Evolutionary conservation across 92 coral and sea anemone genomes (phyloP).

Genomic region (Desmophyllum pertusum): DNA sequence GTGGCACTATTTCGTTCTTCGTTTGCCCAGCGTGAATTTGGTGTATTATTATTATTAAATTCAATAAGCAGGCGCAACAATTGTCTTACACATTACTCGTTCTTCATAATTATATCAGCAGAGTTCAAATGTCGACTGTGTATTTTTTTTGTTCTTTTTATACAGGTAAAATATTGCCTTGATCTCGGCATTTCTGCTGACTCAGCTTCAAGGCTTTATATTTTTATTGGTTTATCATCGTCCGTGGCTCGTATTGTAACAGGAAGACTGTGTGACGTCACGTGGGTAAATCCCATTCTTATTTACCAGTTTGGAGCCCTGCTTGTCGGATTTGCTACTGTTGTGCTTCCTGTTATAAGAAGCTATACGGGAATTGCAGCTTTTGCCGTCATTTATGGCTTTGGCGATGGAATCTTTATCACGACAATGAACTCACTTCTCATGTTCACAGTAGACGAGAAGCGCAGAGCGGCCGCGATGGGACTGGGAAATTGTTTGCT

Average conservation of each 20-base stretch:
- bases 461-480: constrained; percentile 49
- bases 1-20: too few relatives aligned
- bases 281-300: constrained; percentile 26
- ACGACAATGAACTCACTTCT: constrained; percentile 47
- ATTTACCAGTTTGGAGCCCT: constrained; percentile 38
- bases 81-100: too few relatives aligned
- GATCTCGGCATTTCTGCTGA: constrained; percentile 62
- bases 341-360: constrained; percentile 2
- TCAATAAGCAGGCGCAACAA: too few relatives aligned
- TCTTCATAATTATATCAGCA: too few relatives aligned
- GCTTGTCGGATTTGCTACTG: constrained; percentile 17
- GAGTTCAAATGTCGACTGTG: too few relatives aligned
- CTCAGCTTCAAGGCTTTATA: constrained; percentile 58
- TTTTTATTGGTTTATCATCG: constrained; percentile 68
- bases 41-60: too few relatives aligned
- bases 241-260: constrained; percentile 53
- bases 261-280: constrained; percentile 60
- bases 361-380: constrained; percentile 36
- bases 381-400: constrained; percentile 52
- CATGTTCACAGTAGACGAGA: constrained; percentile 44
- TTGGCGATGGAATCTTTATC: constrained; percentile 53
- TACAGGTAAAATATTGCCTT: constrained; percentile 64
- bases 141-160: not conserved
- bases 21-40: too few relatives aligned
- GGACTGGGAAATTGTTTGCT: constrained; percentile 44